A percentile compares a stretch with the other conserved stretches of the same genome.
phyloP scores from a whole-genome alignment of 2,888 invertebrate genomes.

The Drosophila setosimentum region DNA sequence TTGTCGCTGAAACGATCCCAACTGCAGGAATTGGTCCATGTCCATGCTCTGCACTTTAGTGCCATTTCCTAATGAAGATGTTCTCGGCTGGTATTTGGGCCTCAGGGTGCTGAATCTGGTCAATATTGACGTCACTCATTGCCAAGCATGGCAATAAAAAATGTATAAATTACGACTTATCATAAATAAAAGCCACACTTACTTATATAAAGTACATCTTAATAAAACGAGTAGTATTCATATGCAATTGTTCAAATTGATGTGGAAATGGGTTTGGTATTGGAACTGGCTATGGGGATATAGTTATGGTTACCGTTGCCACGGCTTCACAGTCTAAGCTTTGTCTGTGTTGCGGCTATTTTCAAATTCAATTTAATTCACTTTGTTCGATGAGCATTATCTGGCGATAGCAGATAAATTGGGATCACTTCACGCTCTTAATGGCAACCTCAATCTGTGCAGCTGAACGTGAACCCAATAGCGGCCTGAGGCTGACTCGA shows the following conservation, averaged over 20 bases:
- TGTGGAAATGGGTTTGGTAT: conserved; percentile 6
- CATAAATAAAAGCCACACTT: conserved; percentile 65
- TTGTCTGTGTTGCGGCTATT: conserved; percentile 63
- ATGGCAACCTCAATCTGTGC: conserved; percentile 70
- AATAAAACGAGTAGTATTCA: conserved; percentile 13
- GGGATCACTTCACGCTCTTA: conserved; percentile 85
- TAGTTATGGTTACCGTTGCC: conserved; percentile 19
- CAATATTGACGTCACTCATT: conserved; percentile 59
- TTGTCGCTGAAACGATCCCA: conserved; percentile 66
- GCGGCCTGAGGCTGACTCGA: conserved; percentile 7
- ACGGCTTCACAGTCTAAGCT: background rate
- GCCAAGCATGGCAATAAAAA: conserved; percentile 48
- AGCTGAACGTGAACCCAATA: conserved; percentile 13
- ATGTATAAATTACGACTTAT: conserved; percentile 68
- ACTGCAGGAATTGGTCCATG: background rate
- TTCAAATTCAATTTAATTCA: conserved; percentile 85
- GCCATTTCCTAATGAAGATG: conserved; percentile 76
- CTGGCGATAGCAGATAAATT: conserved; percentile 85
- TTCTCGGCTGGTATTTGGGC: conserved; percentile 50
- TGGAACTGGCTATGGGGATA: background rate
- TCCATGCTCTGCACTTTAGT: conserved; percentile 12
- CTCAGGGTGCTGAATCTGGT: conserved; percentile 36
- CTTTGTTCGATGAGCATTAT: conserved; percentile 85
- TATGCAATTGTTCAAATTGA: conserved; percentile 17
- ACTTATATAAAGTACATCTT: conserved; percentile 2